Evolutionary conservation across 2,797 vertebrate genomes (phyloP), one percentile per base, ranked within the genome.

Genomic region (Discoglossus pictus): DNA sequence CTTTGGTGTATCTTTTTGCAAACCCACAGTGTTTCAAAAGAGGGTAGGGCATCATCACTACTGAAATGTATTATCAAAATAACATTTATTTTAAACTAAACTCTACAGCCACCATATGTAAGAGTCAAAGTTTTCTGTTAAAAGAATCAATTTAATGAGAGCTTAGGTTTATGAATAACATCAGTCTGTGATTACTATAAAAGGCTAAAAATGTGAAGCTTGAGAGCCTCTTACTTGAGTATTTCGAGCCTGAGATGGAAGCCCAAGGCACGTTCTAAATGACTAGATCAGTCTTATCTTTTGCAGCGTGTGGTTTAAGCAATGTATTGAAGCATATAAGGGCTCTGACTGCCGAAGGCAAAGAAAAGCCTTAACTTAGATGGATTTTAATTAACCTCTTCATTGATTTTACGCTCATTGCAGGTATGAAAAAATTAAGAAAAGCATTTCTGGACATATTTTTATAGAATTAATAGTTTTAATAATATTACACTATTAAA

Each of bases 231-330:
- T 24, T 55, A 24, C 9, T 47, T 40, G 47, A 31, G 12, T 54
- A 18, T 47, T 43, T 54, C 39, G 54, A 36, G 50, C 6, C 31
- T 65, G 51, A 55, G n/a, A 25, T 55, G 44, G 42, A 44, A 17
- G 31, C 62, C 53, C 20, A 36, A 31, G 62, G 52, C 62, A 47
- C 47, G 27, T 40, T 15, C 18, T 43, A 20, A 47, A 47, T 55
- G 17, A 44, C 39, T 34, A 46, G 42, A 46, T 31, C 40, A 36
- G 42, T 38, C 18, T 65, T 65, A 54, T 65, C 48, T 62, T 34
- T 31, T 18, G 25, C 31, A 38, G 20, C 20, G 18, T 47, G 23
- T 54, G 50, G 50, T 34, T 65, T 24, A 35, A 38, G 24, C 42
- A 54, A 54, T 35, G 31, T 40, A 64, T 42, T 55, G 35, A 9